Conservation (phyloP, 2,888 invertebrate species). For the Cheilosia variabilis region DNA sequence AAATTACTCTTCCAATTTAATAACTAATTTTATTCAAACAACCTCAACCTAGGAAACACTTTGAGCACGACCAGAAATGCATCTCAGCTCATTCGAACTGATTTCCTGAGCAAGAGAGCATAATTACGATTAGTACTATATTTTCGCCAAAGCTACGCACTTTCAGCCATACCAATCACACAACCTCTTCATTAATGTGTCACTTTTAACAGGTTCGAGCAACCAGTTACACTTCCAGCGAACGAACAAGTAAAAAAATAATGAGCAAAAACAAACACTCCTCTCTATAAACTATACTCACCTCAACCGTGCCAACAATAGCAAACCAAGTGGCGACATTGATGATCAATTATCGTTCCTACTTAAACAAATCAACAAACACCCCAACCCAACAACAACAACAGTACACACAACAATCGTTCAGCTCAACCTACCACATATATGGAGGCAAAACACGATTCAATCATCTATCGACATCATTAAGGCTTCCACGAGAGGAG, state of each 20-base stretch:
- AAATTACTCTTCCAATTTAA: too few relatives aligned
- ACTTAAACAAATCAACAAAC: constrained; percentile 72
- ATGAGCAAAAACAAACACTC: constrained; percentile 4
- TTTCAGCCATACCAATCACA: too few relatives aligned
- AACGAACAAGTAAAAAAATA: constrained; percentile 1
- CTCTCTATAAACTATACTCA: constrained; percentile 1
- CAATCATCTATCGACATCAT: constrained; percentile 52
- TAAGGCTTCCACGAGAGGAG: constrained; percentile 45
- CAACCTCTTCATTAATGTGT: constrained; percentile 2
- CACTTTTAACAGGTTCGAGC: constrained; percentile 31
- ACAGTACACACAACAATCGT: constrained; percentile 3
- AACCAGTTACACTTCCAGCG: constrained; percentile 36
- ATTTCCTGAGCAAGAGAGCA: too few relatives aligned
- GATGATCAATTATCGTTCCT: constrained; percentile 72
- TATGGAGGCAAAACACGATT: constrained; percentile 39
- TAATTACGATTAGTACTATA: too few relatives aligned
- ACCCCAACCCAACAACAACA: constrained; percentile 3
- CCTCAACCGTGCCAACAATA: constrained; percentile 32
- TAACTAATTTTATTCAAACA: too few relatives aligned
- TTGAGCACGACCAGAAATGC: too few relatives aligned
- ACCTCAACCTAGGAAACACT: too few relatives aligned
- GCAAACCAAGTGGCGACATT: constrained; percentile 65
- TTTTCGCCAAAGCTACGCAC: too few relatives aligned
- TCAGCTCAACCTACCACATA: constrained; percentile 54
- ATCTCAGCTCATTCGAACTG: too few relatives aligned